Percentiles rank a stretch among this genome's conserved stretches.
phyloP scores from a whole-genome alignment of 2,888 invertebrate species.

The Ecdyonurus torrentis region DNA sequence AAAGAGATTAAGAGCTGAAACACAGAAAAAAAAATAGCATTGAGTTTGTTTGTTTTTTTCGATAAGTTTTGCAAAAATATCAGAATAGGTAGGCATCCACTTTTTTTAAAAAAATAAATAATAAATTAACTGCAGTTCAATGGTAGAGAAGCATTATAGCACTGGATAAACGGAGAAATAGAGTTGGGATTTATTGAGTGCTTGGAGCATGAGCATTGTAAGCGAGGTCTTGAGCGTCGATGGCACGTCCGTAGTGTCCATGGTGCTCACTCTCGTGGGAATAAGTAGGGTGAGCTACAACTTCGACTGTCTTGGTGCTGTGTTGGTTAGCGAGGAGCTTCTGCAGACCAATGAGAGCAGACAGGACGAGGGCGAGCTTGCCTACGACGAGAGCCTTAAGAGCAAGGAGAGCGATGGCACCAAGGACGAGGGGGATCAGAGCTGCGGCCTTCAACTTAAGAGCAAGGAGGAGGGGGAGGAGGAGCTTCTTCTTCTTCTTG shows the following conservation, averaged over 20 bases:
- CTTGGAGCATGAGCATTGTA: conserved; percentile 47
- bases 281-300: conserved; percentile 30
- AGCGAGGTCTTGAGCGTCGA: conserved; percentile 45
- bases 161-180: too few species aligned
- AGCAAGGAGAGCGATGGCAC: conserved; percentile 57
- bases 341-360: conserved; percentile 60
- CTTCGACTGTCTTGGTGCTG: conserved; percentile 55
- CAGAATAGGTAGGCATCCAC: too few species aligned
- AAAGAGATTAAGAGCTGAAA: too few species aligned
- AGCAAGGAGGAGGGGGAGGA: conserved; percentile 55
- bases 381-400: conserved; percentile 72
- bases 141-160: too few species aligned
- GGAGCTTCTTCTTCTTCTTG: conserved; percentile 60
- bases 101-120: too few species aligned
- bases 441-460: conserved; percentile 65
- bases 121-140: too few species aligned
- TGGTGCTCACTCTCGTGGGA: conserved; percentile 28
- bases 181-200: neutral
- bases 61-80: too few species aligned
- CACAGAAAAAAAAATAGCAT: too few species aligned
- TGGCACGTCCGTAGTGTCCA: conserved; percentile 45
- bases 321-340: conserved; percentile 56
- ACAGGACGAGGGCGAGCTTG: conserved; percentile 64
- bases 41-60: too few species aligned
- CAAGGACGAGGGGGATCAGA: conserved; percentile 59